These are phyloP conservation scores for Prinia subflava DNA, from an alignment of 2,113 vertebrate genomes.

Conservation along the genomic window DNA sequence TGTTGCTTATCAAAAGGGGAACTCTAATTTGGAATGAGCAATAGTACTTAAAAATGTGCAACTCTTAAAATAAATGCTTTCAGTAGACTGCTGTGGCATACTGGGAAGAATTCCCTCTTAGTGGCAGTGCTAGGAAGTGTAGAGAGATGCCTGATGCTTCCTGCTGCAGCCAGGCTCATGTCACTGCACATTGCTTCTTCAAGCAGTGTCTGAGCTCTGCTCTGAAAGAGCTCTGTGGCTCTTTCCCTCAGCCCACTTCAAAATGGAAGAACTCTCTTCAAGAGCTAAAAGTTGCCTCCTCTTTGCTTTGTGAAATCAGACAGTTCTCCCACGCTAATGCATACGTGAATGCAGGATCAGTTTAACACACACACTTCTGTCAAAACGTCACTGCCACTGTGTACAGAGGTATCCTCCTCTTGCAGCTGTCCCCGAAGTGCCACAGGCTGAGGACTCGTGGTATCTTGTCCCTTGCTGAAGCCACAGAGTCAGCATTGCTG, in stretches of 20 bases:
- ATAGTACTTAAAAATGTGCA: neutral
- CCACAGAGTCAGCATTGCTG: neutral
- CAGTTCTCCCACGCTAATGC: neutral
- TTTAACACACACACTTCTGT: neutral
- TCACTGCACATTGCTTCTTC: neutral
- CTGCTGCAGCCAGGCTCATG: neutral
- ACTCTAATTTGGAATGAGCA: neutral
- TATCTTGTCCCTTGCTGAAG: neutral
- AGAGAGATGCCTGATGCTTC: neutral
- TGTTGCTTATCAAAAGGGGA: neutral
- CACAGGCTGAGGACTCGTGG: neutral
- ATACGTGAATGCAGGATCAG: neutral
- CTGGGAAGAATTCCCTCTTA: neutral
- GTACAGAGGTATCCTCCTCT: neutral
- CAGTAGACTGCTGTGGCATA: neutral
- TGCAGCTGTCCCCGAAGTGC: neutral
- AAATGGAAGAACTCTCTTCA: neutral
- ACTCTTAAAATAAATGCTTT: neutral
- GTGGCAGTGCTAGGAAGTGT: neutral
- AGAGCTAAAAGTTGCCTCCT: neutral
- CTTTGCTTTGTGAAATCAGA: neutral
- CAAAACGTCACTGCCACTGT: neutral
- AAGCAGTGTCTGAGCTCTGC: neutral
- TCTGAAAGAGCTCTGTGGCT: neutral
- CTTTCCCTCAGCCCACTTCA: neutral